Conservation (phyloP, 1,140 invertebrate genomes). For the Phthorimaea operculella region DNA sequence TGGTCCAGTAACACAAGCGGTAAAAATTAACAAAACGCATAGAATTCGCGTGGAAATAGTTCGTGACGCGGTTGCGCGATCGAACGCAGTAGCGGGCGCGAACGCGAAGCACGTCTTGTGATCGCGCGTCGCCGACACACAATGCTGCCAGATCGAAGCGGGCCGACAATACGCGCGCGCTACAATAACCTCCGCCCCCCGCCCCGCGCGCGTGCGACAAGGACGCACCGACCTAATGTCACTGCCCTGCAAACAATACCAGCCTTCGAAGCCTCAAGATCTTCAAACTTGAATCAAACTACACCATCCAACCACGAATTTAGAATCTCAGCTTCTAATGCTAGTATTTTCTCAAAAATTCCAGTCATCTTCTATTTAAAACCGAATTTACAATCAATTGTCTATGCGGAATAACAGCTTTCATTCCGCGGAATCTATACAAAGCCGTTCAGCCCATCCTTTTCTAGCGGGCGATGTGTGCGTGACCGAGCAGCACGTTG, state of each 20-base stretch:
- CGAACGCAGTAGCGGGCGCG: constrained; percentile 14
- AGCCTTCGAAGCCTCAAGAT: constrained; percentile 34
- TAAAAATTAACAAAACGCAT: constrained; percentile 9
- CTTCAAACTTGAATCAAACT: constrained; percentile 31
- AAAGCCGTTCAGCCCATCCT: constrained; percentile 55
- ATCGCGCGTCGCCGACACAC: constrained; percentile 46
- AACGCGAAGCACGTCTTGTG: constrained; percentile 38
- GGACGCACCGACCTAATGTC: constrained; percentile 63
- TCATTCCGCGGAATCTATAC: constrained; percentile 56
- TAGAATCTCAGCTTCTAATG: background rate
- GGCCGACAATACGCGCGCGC: constrained; percentile 62
- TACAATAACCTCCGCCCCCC: constrained; percentile 59
- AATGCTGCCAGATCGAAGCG: constrained; percentile 64
- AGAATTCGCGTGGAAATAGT: constrained; percentile 26
- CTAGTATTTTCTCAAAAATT: constrained; percentile 11
- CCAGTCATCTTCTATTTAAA: constrained; percentile 31
- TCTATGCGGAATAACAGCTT: constrained; percentile 57
- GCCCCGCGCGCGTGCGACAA: constrained; percentile 54
- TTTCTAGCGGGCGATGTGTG: constrained; percentile 54
- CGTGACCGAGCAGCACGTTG: constrained; percentile 26
- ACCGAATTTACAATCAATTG: constrained; percentile 55
- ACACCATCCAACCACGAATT: constrained; percentile 10
- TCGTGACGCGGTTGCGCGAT: constrained; percentile 35
- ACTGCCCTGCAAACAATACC: constrained; percentile 64
- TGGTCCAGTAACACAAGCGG: constrained; percentile 27